Percentiles rank a stretch among this genome's conserved stretches.
phyloP scores from a whole-genome alignment of 2,113 vertebrate genomes.

The Zapornia atra region DNA sequence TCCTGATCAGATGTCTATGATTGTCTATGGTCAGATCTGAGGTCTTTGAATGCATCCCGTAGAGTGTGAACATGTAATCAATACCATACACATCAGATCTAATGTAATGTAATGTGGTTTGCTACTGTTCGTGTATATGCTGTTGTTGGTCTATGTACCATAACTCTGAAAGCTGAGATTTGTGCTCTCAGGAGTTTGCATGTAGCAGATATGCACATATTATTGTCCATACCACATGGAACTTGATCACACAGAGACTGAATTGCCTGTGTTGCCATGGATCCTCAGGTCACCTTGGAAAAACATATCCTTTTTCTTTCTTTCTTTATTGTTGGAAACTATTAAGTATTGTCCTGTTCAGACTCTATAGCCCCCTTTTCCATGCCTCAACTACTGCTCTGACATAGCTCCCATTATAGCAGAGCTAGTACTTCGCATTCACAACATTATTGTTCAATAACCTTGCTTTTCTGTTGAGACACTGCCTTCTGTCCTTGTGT shows the following conservation, averaged over 20 bases:
- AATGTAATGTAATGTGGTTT: not conserved
- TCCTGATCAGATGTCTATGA: accelerated
- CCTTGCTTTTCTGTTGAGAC: not conserved
- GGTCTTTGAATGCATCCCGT: not conserved
- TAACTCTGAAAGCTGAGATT: not conserved
- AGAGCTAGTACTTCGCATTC: not conserved
- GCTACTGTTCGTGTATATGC: not conserved
- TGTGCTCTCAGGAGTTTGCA: not conserved
- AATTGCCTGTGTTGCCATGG: not conserved
- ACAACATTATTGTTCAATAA: not conserved
- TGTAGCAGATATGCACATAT: not conserved
- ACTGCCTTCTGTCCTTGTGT: not conserved
- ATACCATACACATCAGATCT: not conserved
- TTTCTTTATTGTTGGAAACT: not conserved
- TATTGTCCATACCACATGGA: not conserved
- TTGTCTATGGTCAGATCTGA: accelerated
- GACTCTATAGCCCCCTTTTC: not conserved
- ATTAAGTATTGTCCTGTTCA: not conserved
- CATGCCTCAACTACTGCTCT: not conserved
- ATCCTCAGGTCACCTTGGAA: not conserved
- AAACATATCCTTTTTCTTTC: not conserved
- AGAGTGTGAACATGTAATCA: not conserved
- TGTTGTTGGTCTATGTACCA: not conserved
- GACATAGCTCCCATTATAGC: not conserved
- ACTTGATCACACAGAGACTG: not conserved